Evolutionary conservation across 1,140 invertebrate species (phyloP).

Genomic region (Lerema accius): DNA sequence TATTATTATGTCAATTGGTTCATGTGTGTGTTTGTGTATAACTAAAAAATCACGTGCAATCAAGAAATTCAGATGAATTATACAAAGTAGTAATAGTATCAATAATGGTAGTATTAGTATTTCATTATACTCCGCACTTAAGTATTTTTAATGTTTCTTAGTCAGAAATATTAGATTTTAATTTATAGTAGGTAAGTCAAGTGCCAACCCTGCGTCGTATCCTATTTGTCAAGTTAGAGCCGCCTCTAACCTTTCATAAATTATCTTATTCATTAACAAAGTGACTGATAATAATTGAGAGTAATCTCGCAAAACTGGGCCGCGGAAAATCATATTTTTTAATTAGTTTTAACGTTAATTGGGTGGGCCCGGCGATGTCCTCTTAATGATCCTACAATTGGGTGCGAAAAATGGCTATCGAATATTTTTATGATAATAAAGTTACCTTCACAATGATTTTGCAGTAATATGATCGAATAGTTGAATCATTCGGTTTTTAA

Average conservation of each 20-base stretch:
- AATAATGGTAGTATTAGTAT: no score
- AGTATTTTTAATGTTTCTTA: not conserved
- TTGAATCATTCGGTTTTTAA: no score
- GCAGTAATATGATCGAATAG: no score
- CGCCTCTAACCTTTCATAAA: slow-evolving; percentile 37
- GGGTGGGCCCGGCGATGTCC: slow-evolving; percentile 18
- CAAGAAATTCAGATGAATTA: no score
- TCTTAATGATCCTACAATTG: slow-evolving; percentile 12
- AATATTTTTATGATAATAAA: not conserved
- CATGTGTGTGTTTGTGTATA: no score
- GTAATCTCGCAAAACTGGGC: slow-evolving; percentile 30
- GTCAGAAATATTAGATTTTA: no score
- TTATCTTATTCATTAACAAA: slow-evolving; percentile 48
- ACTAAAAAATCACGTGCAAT: no score
- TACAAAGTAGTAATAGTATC: no score
- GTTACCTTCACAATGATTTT: no score
- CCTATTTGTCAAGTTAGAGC: slow-evolving; percentile 20
- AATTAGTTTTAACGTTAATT: slow-evolving; percentile 37
- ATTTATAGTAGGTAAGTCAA: no score
- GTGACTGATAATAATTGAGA: slow-evolving; percentile 40
- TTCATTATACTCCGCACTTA: no score
- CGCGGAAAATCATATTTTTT: slow-evolving; percentile 28
- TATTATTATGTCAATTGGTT: no score
- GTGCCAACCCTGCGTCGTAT: slow-evolving; percentile 3
- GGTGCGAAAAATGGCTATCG: slow-evolving; percentile 1